These are phyloP conservation scores for Syngnathus scovelli DNA, from an alignment of 2,113 vertebrate species.

Conservation along the genomic window DNA sequence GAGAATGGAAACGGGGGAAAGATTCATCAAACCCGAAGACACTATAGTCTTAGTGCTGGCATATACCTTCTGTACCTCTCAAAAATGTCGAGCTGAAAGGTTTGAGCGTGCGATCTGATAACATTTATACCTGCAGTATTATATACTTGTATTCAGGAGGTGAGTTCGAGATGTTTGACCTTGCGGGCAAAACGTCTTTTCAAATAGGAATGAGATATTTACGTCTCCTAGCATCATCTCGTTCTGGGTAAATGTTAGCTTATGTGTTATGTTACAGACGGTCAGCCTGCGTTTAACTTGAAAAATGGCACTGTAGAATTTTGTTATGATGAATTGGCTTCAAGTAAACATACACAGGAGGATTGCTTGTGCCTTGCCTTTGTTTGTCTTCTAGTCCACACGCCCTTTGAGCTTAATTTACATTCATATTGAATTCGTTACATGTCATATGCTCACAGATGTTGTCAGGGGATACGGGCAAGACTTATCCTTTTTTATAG, in stretches of 20 bases:
- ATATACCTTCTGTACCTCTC: conserved; percentile 8
- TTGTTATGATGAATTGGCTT: not conserved
- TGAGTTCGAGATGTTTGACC: conserved; percentile 38
- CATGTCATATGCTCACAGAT: conserved; percentile 54
- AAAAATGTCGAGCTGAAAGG: conserved; percentile 12
- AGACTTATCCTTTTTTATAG: conserved; percentile 40
- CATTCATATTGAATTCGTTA: conserved; percentile 67
- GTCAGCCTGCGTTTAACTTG: conserved; percentile 20
- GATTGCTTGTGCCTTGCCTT: not conserved
- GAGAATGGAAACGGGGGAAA: conserved; percentile 37
- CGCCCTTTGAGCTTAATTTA: conserved; percentile 62
- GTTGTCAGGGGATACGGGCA: conserved; percentile 64
- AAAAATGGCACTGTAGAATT: not conserved
- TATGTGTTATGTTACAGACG: conserved; percentile 18
- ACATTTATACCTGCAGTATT: conserved; percentile 29
- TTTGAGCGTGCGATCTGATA: conserved; percentile 3
- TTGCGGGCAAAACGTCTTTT: conserved; percentile 25
- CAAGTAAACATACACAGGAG: not conserved
- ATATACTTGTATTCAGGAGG: conserved; percentile 6
- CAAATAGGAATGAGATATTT: conserved; percentile 35
- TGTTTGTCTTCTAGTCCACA: conserved; percentile 5
- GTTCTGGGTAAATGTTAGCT: conserved; percentile 34
- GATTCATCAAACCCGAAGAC: conserved; percentile 36
- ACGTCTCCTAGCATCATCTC: conserved; percentile 33
- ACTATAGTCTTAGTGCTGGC: conserved; percentile 10